phyloP scores from a whole-genome alignment of 2,888 invertebrate species.

The Rhyacophila evoluta region DNA sequence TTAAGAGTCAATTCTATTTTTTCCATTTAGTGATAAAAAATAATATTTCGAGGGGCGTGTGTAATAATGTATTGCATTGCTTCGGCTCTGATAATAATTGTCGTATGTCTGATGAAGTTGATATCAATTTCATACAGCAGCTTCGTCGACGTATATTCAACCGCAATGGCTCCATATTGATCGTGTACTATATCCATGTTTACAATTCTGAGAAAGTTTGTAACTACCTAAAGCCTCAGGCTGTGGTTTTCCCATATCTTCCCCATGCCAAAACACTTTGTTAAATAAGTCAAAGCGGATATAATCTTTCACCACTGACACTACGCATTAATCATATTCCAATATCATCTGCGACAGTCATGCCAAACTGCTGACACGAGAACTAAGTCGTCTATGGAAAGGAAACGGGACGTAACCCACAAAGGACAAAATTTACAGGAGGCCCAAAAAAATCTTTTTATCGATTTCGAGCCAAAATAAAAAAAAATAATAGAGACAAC shows the following conservation, averaged over 20 bases:
- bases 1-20: too few species aligned
- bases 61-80: too few species aligned
- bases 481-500: too few species aligned
- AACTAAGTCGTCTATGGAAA: too few species aligned
- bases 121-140: background rate
- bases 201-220: background rate
- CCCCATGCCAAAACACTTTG: background rate
- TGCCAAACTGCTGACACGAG: background rate
- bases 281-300: constrained; percentile 18
- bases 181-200: background rate
- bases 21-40: too few species aligned
- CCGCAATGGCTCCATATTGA: background rate
- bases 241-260: background rate
- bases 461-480: too few species aligned
- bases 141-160: background rate
- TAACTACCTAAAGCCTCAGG: background rate
- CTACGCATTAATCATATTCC: background rate
- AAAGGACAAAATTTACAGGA: too few species aligned
- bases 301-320: background rate
- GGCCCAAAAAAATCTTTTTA: too few species aligned
- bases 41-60: too few species aligned
- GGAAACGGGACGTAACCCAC: too few species aligned
- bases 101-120: background rate
- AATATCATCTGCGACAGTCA: background rate
- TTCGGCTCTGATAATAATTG: too few species aligned